A percentile compares a stretch with the other conserved stretches of the same genome.
Evolutionary conservation across 2,797 vertebrate genomes (phyloP).

Genomic region (Nannoperca australis): DNA sequence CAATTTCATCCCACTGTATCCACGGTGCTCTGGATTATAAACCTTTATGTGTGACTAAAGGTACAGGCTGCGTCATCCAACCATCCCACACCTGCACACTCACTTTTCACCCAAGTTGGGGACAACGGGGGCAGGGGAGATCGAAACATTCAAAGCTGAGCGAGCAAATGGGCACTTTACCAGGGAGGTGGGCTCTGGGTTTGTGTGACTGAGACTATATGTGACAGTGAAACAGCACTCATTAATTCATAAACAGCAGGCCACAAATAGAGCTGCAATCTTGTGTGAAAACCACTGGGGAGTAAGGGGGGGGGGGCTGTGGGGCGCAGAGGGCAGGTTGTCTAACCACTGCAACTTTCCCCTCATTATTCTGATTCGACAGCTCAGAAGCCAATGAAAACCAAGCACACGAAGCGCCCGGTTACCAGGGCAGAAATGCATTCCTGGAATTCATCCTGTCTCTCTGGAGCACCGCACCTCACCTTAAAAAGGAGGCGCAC

Average conservation of each 20-base stretch:
- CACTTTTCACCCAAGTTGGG: background rate
- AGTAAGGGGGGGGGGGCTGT: conserved; percentile 33
- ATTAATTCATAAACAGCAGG: conserved; percentile 81
- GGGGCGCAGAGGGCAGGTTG: conserved; percentile 57
- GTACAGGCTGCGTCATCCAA: background rate
- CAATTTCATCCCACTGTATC: background rate
- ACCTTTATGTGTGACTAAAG: conserved; percentile 9
- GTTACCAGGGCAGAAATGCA: conserved; percentile 83
- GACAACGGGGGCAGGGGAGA: background rate
- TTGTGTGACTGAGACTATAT: conserved; percentile 55
- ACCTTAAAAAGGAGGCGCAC: conserved; percentile 27
- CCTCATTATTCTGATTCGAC: conserved; percentile 77
- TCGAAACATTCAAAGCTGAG: background rate
- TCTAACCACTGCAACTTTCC: conserved; percentile 71
- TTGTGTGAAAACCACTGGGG: conserved; percentile 58
- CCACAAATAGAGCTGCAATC: conserved; percentile 72
- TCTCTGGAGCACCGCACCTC: conserved; percentile 21
- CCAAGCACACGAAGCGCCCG: conserved; percentile 55
- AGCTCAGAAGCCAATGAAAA: conserved; percentile 76
- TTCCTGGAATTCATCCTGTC: conserved; percentile 64
- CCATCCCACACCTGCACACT: conserved; percentile 19
- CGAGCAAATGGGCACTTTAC: conserved; percentile 34
- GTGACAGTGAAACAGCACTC: conserved; percentile 68
- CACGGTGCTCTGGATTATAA: background rate
- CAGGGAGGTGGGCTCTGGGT: conserved; percentile 30